Evolutionary conservation across 2,888 invertebrate species (phyloP).

Genomic region (Alviniconcha strummeri): DNA sequence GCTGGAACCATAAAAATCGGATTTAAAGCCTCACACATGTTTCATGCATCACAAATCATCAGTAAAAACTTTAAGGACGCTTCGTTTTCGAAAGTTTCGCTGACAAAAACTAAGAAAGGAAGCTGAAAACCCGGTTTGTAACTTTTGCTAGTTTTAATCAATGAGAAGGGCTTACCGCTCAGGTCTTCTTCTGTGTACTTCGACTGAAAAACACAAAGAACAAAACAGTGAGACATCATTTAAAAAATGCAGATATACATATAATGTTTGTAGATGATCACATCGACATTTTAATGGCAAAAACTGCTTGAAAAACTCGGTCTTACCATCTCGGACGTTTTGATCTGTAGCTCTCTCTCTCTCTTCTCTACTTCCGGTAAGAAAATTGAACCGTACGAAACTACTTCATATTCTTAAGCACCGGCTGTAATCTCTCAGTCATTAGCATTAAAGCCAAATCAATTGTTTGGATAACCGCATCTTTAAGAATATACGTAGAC

Average conservation of each 20-base stretch:
- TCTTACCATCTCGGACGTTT: constrained; percentile 25
- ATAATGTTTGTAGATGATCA: background rate
- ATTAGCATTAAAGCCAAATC: background rate
- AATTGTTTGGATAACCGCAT: background rate
- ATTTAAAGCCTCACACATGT: no score
- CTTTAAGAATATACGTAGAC: background rate
- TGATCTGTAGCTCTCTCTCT: background rate
- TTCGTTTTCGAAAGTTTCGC: background rate
- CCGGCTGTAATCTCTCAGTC: background rate
- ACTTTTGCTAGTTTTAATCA: background rate
- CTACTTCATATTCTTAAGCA: background rate
- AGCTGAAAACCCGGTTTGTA: background rate
- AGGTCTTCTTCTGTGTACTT: constrained; percentile 36
- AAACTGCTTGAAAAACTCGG: background rate
- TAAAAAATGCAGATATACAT: background rate
- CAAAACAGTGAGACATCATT: background rate
- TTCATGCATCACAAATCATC: no score
- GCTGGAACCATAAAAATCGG: no score
- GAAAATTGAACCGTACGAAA: background rate
- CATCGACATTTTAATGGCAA: background rate
- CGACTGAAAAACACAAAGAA: constrained; percentile 22
- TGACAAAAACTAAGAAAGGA: background rate
- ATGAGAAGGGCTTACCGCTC: constrained; percentile 26
- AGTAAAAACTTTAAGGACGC: no score
- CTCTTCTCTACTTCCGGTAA: background rate